Conservation (phyloP, 1,140 invertebrate genomes). For the Caerostris darwini region DNA sequence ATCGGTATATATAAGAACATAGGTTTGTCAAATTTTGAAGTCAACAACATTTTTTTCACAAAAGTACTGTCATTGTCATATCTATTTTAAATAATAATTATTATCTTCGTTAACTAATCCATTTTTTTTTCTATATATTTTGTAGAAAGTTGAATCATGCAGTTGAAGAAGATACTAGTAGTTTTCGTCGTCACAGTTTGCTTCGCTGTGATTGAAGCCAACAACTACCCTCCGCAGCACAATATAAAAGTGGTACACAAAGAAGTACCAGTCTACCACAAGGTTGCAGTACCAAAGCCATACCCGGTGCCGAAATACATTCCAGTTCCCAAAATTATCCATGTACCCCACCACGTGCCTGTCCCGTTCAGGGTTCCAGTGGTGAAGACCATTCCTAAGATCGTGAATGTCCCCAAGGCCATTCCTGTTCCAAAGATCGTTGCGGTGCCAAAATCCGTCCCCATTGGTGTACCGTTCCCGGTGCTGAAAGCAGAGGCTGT, state of each 20-base stretch:
- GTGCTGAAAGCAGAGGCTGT: constrained; percentile 79
- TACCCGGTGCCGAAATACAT: constrained; percentile 79
- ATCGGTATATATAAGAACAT: too few species aligned
- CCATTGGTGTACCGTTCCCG: constrained; percentile 80
- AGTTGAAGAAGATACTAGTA: background rate
- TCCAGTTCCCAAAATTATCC: constrained; percentile 79
- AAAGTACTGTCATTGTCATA: too few species aligned
- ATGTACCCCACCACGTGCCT: constrained; percentile 80
- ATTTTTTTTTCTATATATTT: too few species aligned
- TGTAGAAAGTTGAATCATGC: background rate
- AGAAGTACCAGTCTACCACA: constrained; percentile 80
- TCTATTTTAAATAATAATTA: too few species aligned
- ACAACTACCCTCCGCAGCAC: constrained; percentile 67
- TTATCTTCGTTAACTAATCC: too few species aligned
- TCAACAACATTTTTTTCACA: too few species aligned
- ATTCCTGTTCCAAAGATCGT: constrained; percentile 80
- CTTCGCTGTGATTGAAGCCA: constrained; percentile 31
- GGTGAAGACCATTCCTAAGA: constrained; percentile 79
- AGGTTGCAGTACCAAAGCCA: constrained; percentile 80
- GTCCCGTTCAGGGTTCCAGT: constrained; percentile 79
- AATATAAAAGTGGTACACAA: constrained; percentile 75
- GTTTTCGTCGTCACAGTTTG: background rate
- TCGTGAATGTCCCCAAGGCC: constrained; percentile 79
- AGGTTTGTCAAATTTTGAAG: too few species aligned
- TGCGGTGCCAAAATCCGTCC: constrained; percentile 79